A percentile compares a stretch with the other conserved stretches of the same genome.
These are phyloP conservation scores for Amblyopsis rosae DNA, from an alignment of 2,113 vertebrate genomes.

Conservation along the genomic window DNA sequence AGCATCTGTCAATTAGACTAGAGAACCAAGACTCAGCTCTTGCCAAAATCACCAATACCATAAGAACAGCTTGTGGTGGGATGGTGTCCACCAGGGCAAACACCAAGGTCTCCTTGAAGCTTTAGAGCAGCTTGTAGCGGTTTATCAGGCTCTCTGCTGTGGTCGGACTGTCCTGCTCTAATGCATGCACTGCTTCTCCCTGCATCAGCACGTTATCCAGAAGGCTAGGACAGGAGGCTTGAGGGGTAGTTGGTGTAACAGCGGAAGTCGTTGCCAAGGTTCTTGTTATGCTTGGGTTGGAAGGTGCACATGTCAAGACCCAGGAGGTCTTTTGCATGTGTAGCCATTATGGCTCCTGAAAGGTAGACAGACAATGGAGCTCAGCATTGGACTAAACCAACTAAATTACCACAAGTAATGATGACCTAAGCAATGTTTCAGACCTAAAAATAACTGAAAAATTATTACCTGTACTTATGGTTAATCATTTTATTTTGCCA, in stretches of 20 bases:
- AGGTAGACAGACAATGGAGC: constrained; percentile 15
- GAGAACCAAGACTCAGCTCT: neutral
- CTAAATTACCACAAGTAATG: neutral
- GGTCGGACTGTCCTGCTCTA: too few relatives aligned
- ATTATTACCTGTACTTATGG: too few relatives aligned
- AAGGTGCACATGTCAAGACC: constrained; percentile 86
- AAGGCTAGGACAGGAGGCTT: constrained; percentile 66
- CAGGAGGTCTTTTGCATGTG: constrained; percentile 79
- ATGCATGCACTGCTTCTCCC: too few relatives aligned
- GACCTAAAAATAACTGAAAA: too few relatives aligned
- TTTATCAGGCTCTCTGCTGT: too few relatives aligned
- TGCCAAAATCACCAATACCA: neutral
- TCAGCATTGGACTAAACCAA: neutral
- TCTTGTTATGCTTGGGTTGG: constrained; percentile 86
- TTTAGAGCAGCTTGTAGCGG: too few relatives aligned
- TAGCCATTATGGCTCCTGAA: constrained; percentile 89
- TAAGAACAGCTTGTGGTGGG: too few relatives aligned
- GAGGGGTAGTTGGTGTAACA: constrained; percentile 90
- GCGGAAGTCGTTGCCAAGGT: constrained; percentile 91
- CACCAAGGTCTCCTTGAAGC: too few relatives aligned
- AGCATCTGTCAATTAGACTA: neutral
- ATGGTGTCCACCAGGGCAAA: too few relatives aligned
- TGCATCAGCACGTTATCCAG: too few relatives aligned
- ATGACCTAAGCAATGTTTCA: neutral
- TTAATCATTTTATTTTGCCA: too few relatives aligned